Conservation (phyloP, 1,140 invertebrate genomes). For the Heliconius nattereri region DNA sequence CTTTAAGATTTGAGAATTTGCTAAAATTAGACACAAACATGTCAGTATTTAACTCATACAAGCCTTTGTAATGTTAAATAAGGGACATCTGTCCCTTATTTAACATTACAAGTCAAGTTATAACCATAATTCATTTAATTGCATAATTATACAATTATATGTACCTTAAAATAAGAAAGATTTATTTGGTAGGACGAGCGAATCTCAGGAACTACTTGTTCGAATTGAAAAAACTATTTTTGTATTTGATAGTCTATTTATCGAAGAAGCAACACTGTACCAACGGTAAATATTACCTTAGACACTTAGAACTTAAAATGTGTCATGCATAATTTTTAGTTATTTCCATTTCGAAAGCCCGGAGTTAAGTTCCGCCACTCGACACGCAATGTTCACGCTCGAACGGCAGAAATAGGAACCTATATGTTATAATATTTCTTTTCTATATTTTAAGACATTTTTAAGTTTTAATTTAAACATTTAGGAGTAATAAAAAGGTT, state of each 20-base stretch:
- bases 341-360: too few relatives aligned
- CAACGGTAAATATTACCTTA: too few relatives aligned
- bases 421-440: neutral
- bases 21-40: neutral
- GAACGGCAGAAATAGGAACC: neutral
- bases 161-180: too few relatives aligned
- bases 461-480: neutral
- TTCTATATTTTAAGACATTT: neutral
- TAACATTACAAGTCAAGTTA: neutral
- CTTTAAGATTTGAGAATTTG: too few relatives aligned
- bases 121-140: neutral
- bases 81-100: too few relatives aligned
- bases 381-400: neutral
- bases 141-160: too few relatives aligned
- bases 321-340: too few relatives aligned
- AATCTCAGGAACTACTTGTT: neutral
- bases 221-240: too few relatives aligned
- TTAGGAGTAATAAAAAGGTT: neutral
- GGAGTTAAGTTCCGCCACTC: neutral
- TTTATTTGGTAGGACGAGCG: neutral
- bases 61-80: neutral
- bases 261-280: too few relatives aligned
- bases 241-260: too few relatives aligned
- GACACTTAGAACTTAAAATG: too few relatives aligned
- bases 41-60: neutral